Evolutionary conservation across 2,888 invertebrate species (phyloP), one percentile per base, ranked within the genome.

Genomic region (Drosophila prostipennis): DNA sequence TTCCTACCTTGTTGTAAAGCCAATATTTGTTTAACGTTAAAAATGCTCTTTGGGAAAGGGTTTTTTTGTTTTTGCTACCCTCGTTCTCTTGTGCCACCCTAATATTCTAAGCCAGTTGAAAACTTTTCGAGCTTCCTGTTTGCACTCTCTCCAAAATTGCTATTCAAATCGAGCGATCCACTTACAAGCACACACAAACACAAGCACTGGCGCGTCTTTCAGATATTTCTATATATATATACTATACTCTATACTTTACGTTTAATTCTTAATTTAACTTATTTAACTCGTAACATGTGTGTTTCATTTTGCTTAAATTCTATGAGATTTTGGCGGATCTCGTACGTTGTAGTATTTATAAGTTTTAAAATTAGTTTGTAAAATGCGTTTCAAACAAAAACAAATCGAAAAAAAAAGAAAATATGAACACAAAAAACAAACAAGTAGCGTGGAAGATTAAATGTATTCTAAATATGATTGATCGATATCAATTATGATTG

Each of bases 301-400:
- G 78, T 82, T 72, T 80, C 69, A 74, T 56, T 71, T 71, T 80
- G 76, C 79, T 80, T 70, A 59, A 80, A 79, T 79, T 77, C 80
- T 81, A 82, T 84, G 83, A 84, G 83, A 84, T 84, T 84, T 85
- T 77, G 79, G 76, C 72, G 80, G 83, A 84, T 84, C 83, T 84
- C 83, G 67, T 83, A 85, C 82, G 85, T 84, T 84, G 83, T 85
- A 82, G 83, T 84, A 84, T 85, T 84, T 78, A 79, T 85, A 84
- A 84, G 83, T 84, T 85, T 85, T 84, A 84, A 78, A 79, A 54
- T 72, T 81, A 82, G 78, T 68, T 42, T 81, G 68, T 84, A 82
- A 73, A 61, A 52, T 71, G 69, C 77, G 77, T 80, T 82, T 76
- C 79, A 74, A 77, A 69, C 72, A 67, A 63, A 55, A 53, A 63